Evolutionary conservation across 1,140 invertebrate species (phyloP), one percentile per base, ranked within the genome.

Genomic region (Zaprionus nigranus): DNA sequence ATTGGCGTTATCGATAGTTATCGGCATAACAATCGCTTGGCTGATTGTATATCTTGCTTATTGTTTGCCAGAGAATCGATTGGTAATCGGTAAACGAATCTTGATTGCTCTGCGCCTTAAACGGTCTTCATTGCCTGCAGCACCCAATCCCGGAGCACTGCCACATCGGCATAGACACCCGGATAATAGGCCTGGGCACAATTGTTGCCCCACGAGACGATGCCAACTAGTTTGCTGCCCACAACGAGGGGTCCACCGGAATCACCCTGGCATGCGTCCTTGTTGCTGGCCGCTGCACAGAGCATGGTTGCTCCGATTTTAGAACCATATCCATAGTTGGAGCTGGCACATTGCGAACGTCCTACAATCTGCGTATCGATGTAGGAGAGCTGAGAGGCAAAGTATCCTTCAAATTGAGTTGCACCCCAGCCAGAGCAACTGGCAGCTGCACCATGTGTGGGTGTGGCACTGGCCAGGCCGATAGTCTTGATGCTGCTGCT

Each of bases 361-460:
- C 66, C 56, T 28, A 92, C 86, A 22, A 92, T 88, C 5, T 61
- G 26, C 3, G 87, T 82, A 17, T 84, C 69, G 24, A 82, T 78
- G 22, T 78, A 86, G 13, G 63, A 57, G 49, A 93, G 79, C 1
- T 20, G 12, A 15, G 66, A 54, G 5, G 81, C 74, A 6, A 17
- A 72, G 20, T 12, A 20, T 28, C 69, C 61, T 1, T 28, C 22
- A n/a, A 40, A 87, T 13, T 28, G 22, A 15, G 68, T 82, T 7
- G 60, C 51, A 11, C 91, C 91, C 94, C 94, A 95, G 36, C 94
- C 94, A 17, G 92, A 79, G n/a, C 94, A 78, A 22, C 65, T 77
- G 7, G 82, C 87, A 0, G 62, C 15, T 17, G 74, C 65, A 34
- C 75, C 80, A 51, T 81, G 80, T 24, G 28, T 26, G 0, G 91